Percentiles rank a stretch among this genome's conserved stretches.
Conservation (phyloP, 1,140 invertebrate genomes). For the Patella vulgata region DNA sequence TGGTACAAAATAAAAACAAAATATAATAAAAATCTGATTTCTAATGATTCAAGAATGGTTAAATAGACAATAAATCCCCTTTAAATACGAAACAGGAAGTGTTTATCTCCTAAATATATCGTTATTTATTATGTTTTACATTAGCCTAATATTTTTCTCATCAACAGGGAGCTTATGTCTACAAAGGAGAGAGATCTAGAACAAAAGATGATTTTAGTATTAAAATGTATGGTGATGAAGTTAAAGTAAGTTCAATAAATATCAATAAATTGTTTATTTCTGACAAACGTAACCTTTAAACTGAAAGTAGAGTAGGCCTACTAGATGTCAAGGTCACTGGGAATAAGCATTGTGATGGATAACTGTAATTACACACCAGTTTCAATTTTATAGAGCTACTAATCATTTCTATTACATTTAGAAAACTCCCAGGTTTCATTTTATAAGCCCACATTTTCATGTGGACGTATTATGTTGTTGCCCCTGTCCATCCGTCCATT, state of each 20-base stretch:
- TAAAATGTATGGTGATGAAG: constrained; percentile 67
- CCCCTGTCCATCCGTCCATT: too few species aligned
- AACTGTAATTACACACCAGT: background rate
- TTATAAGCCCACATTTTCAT: too few species aligned
- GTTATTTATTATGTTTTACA: too few species aligned
- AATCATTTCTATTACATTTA: background rate
- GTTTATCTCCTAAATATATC: too few species aligned
- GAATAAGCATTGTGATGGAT: background rate
- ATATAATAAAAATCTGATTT: too few species aligned
- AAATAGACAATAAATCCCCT: too few species aligned
- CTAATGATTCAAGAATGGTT: too few species aligned
- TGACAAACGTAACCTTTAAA: constrained; percentile 2
- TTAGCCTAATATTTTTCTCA: constrained; percentile 36
- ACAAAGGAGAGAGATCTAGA: constrained; percentile 55
- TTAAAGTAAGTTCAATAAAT: constrained; percentile 47
- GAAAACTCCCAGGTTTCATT: background rate
- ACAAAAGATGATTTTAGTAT: constrained; percentile 67
- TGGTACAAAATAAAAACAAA: too few species aligned
- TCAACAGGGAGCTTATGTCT: constrained; percentile 38
- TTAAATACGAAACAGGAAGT: too few species aligned
- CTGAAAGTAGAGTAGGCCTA: background rate
- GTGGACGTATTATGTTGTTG: too few species aligned
- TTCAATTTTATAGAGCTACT: background rate
- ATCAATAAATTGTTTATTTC: background rate
- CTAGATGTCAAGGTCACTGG: background rate